phyloP scores from a whole-genome alignment of 2,797 vertebrate genomes.

The Sarcoramphus papa region DNA sequence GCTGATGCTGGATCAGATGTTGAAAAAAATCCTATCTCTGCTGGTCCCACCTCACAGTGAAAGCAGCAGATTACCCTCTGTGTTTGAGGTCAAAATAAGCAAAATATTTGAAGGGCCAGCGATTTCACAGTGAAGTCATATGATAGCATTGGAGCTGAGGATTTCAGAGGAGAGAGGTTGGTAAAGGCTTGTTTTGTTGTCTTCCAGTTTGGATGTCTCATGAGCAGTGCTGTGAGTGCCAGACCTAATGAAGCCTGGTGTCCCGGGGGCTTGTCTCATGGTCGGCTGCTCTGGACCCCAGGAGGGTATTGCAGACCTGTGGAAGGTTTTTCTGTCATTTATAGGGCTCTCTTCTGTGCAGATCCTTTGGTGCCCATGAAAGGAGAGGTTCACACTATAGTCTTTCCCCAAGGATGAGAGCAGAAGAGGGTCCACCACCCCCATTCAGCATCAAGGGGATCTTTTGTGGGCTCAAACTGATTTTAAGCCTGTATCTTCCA shows the following conservation, averaged over 20 bases:
- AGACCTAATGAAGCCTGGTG: neutral
- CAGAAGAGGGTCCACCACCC: neutral
- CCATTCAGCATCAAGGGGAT: neutral
- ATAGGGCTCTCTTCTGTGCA: neutral
- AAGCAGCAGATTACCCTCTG: neutral
- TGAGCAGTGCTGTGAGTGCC: neutral
- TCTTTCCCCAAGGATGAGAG: neutral
- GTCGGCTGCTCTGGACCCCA: neutral
- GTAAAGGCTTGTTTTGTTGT: neutral
- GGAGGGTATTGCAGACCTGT: neutral
- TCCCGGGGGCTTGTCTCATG: neutral
- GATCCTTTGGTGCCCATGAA: neutral
- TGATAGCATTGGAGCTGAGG: accelerated
- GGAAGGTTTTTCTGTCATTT: neutral
- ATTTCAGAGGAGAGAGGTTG: neutral
- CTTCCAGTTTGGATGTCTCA: neutral
- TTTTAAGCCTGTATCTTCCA: neutral
- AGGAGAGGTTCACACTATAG: neutral
- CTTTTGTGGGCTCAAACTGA: neutral
- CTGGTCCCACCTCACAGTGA: neutral
- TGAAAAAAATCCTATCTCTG: neutral
- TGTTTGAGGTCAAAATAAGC: neutral
- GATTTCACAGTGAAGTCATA: accelerated
- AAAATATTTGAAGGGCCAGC: neutral
- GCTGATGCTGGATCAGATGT: neutral